Percentiles rank a stretch among this genome's conserved stretches.
These are phyloP conservation scores for Cherax quadricarinatus DNA, from an alignment of 1,140 invertebrate species.

Conservation along the genomic window DNA sequence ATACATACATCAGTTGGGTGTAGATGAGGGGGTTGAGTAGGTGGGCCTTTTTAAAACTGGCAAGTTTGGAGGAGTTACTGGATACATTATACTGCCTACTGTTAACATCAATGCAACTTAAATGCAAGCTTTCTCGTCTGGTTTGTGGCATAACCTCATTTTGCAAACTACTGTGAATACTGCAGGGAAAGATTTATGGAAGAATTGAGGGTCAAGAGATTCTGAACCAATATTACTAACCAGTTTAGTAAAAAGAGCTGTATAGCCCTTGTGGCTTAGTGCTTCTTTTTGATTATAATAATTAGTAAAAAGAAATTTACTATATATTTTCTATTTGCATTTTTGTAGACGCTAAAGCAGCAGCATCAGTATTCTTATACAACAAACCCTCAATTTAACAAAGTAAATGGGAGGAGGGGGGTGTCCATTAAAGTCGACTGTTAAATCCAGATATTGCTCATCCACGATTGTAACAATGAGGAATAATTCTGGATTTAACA, in stretches of 20 bases:
- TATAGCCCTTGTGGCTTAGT: too few relatives aligned
- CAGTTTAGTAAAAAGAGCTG: too few relatives aligned
- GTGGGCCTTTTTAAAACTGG: not conserved
- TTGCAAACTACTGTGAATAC: not conserved
- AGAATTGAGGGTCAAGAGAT: not conserved
- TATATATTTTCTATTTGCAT: not conserved
- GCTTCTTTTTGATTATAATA: too few relatives aligned
- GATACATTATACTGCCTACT: not conserved
- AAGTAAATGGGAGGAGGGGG: too few relatives aligned
- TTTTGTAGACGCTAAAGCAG: not conserved
- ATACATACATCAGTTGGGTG: not conserved
- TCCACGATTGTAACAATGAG: too few relatives aligned
- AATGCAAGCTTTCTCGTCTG: not conserved
- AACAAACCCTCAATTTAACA: too few relatives aligned
- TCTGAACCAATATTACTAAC: not conserved
- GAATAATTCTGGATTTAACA: too few relatives aligned
- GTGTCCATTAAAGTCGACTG: too few relatives aligned
- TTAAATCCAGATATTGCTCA: too few relatives aligned
- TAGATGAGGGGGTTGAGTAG: not conserved
- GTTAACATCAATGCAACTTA: not conserved
- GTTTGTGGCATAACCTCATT: not conserved
- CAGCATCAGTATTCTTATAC: not conserved
- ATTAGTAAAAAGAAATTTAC: not conserved
- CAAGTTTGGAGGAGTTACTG: not conserved
- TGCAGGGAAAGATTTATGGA: not conserved